phyloP scores from a whole-genome alignment of 2,113 vertebrate species.

The Halcyon malimbica region DNA sequence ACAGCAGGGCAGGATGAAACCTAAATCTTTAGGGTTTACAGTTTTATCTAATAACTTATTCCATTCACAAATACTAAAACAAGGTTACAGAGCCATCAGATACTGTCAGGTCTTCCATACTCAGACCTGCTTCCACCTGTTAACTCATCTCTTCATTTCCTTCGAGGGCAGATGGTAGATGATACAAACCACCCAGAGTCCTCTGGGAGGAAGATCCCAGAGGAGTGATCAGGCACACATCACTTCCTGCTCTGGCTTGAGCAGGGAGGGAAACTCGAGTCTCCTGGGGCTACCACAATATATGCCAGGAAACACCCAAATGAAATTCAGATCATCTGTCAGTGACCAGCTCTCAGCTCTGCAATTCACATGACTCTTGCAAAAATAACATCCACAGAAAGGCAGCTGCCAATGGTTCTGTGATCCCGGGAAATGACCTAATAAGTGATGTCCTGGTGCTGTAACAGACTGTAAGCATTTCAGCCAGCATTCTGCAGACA shows the following conservation, averaged over 20 bases:
- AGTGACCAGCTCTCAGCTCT: background rate
- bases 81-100: background rate
- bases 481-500: background rate
- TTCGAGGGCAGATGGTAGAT: background rate
- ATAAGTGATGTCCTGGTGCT: background rate
- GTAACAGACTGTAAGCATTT: background rate
- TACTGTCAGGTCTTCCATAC: background rate
- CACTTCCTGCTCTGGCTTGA: background rate
- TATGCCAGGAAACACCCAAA: background rate
- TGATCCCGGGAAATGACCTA: fast-evolving
- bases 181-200: background rate
- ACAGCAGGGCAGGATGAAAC: background rate
- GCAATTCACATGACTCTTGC: background rate
- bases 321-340: background rate
- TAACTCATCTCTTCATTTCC: background rate
- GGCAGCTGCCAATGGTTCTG: background rate
- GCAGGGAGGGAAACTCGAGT: background rate
- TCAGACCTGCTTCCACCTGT: background rate
- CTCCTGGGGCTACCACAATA: background rate
- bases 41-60: background rate
- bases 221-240: background rate
- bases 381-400: background rate
- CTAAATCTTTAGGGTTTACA: background rate
- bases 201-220: background rate
- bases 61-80: background rate